Evolutionary conservation across 2,888 invertebrate genomes (phyloP).

Genomic region (Biston stratarius): DNA sequence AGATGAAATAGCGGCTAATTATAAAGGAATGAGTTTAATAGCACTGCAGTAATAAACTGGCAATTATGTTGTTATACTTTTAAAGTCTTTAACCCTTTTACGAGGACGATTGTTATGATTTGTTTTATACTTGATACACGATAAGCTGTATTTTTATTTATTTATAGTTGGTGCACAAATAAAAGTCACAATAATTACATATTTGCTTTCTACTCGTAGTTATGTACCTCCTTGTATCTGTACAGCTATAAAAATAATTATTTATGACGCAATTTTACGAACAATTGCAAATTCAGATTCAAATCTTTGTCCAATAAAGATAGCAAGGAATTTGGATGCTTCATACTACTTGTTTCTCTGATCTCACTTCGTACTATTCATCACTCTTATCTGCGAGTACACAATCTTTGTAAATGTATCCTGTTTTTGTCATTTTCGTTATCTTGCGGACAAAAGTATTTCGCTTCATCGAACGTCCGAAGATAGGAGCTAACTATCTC

Average conservation of each 20-base stretch:
- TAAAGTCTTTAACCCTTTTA: slow-evolving; percentile 49
- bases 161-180: not conserved
- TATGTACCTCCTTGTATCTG: too few relatives aligned
- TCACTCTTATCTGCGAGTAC: slow-evolving; percentile 57
- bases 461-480: slow-evolving; percentile 51
- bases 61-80: slow-evolving; percentile 57
- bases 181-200: not conserved
- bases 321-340: slow-evolving; percentile 29
- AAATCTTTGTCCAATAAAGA: not conserved
- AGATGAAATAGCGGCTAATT: slow-evolving; percentile 58
- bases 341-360: slow-evolving; percentile 10
- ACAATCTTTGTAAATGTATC: slow-evolving; percentile 54
- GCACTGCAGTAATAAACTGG: slow-evolving; percentile 55
- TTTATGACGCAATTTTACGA: not conserved
- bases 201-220: not conserved
- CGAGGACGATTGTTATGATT: slow-evolving; percentile 54
- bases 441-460: slow-evolving; percentile 55
- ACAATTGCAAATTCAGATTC: not conserved
- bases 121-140: slow-evolving; percentile 35
- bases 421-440: slow-evolving; percentile 61
- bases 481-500: slow-evolving; percentile 59
- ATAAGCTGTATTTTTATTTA: slow-evolving; percentile 31
- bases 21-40: slow-evolving; percentile 57
- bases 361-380: not conserved
- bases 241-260: too few relatives aligned